Base-by-base conservation (phyloP, 2,113 vertebrate genomes). In the Todiramphus saurophagus region DNA sequence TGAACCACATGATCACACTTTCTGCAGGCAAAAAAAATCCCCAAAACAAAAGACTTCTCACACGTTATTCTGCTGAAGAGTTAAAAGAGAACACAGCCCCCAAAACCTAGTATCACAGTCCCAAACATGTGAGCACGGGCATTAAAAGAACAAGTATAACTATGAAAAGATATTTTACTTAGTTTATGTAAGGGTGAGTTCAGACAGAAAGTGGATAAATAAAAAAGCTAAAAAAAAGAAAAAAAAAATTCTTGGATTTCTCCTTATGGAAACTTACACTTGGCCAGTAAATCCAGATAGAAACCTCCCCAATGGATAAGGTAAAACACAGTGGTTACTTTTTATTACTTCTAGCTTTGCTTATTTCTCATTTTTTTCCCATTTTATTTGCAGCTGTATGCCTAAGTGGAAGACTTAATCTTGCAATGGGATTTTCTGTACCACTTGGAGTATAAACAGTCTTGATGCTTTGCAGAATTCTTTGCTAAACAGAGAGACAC, bases 161-260 rank as follows among this genome's bases (percentile, higher is more conserved):
- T 16, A n/a, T 2, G 17, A 43, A 66, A 77, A 77, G 75, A 28
- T 63, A 64, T 35, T 88, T 79, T 63, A 46, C 39, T 51, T 55
- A n/a, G n/a, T 73, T 64, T 39, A 64, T 3, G 3, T 30, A 85
- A 44, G 24, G 12, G 43, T 14, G 7, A 77, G 15, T 25, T 83
- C 55, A 83, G 41, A 43, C 8, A 60, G 9, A 10, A 37, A 23
- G 21, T 3, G 1, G 11, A 83, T 76, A 70, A 88, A 83, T 8
- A 87, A 11, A 16, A 8, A 43, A 13, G 14, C 7, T 31, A 16
- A 33, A 73, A 43, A 83, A 76, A 33, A 8, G 13, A 50, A 11
- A 1, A 37, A 8, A 13, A 51, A 18, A 1, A 4, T 23, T 24
- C 39, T 75, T 2, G 0, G 1, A n/a, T 67, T 94, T 69, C 44